Conservation (phyloP, 2,888 invertebrate genomes). For the Cryptus viduatorius region DNA sequence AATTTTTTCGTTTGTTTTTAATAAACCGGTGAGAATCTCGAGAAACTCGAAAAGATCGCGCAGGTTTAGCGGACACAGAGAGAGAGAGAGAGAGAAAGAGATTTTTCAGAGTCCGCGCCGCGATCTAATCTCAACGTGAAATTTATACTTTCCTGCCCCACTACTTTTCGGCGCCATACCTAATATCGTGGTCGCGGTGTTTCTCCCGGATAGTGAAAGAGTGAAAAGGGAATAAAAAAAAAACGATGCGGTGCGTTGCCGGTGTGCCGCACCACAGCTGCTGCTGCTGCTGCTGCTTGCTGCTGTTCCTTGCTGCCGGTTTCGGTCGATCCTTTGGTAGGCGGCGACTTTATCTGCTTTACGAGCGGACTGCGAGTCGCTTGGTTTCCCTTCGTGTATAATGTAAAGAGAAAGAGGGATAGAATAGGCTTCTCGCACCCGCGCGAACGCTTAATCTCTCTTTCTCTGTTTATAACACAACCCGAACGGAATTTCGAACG, state of each 20-base stretch:
- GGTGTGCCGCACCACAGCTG: conserved; percentile 63
- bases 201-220: conserved; percentile 10
- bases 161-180: conserved; percentile 81
- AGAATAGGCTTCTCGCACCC: conserved; percentile 58
- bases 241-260: conserved; percentile 40
- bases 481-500: conserved; percentile 65
- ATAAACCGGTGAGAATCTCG: no score
- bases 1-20: conserved; percentile 57
- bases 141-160: conserved; percentile 81
- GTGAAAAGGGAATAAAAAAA: background rate
- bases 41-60: conserved; percentile 68
- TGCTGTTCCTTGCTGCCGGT: conserved; percentile 72
- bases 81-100: no score
- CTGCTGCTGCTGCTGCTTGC: conserved; percentile 78
- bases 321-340: conserved; percentile 84
- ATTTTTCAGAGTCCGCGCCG: conserved; percentile 61
- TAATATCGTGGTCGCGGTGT: conserved; percentile 74
- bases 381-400: conserved; percentile 75
- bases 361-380: conserved; percentile 81
- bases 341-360: conserved; percentile 85
- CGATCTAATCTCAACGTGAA: conserved; percentile 81
- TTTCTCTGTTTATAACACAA: conserved; percentile 59
- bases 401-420: conserved; percentile 70
- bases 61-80: conserved; percentile 21
- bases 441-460: conserved; percentile 43